These are phyloP conservation scores for Amblyraja radiata DNA, from an alignment of 2,797 vertebrate species.

Conservation along the genomic window DNA sequence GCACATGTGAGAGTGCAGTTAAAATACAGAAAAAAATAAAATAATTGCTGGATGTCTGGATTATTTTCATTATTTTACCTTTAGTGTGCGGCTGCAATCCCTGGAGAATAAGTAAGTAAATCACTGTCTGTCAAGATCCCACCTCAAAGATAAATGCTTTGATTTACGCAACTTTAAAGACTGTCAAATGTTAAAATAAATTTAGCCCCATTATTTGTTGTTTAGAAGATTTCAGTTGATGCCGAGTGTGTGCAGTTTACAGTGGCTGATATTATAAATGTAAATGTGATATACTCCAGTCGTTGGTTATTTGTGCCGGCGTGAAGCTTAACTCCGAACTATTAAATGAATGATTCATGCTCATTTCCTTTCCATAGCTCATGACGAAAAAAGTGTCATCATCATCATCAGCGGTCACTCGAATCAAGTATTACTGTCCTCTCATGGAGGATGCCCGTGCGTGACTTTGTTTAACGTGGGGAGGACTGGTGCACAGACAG, in stretches of 20 bases:
- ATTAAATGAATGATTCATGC: not conserved
- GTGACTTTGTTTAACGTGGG: no score
- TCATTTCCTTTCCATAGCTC: not conserved
- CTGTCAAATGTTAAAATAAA: slow-evolving; percentile 37
- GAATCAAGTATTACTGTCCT: no score
- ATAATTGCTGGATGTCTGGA: slow-evolving; percentile 81
- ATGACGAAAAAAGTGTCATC: not conserved
- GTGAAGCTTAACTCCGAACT: not conserved
- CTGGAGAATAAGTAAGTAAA: slow-evolving; percentile 55
- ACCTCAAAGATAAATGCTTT: slow-evolving; percentile 55
- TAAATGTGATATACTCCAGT: slow-evolving; percentile 7
- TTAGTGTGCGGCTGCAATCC: slow-evolving; percentile 48
- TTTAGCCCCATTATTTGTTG: slow-evolving; percentile 21
- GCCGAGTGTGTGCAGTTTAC: slow-evolving; percentile 6
- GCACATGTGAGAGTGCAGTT: slow-evolving; percentile 84
- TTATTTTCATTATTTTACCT: slow-evolving; percentile 73
- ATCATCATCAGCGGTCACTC: no score
- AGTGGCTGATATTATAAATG: slow-evolving; percentile 10
- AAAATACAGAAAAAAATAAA: slow-evolving; percentile 72
- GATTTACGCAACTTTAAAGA: slow-evolving; percentile 36
- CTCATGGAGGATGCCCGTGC: no score
- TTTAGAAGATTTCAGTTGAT: slow-evolving; percentile 20
- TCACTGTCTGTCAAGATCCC: slow-evolving; percentile 43
- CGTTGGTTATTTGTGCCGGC: not conserved
- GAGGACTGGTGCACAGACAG: no score